These are phyloP conservation scores for Pherbina coryleti DNA, from an alignment of 2,888 invertebrate species.

Conservation along the genomic window DNA sequence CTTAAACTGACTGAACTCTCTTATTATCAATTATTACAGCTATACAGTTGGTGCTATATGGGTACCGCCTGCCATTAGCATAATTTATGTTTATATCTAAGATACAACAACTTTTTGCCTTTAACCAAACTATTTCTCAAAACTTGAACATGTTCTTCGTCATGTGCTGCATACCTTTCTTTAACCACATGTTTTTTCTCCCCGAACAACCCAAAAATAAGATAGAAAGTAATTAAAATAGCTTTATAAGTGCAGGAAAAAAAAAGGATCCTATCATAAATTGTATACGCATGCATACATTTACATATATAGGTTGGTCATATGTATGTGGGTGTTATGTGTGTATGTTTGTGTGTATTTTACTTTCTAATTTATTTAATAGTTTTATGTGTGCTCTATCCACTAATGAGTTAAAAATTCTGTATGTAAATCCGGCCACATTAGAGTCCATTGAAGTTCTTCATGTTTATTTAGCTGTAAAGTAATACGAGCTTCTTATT, in stretches of 20 bases:
- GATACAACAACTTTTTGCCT: background rate
- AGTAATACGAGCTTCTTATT: background rate
- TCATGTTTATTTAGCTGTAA: background rate
- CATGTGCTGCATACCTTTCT: background rate
- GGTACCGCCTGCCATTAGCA: background rate
- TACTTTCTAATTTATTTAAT: background rate
- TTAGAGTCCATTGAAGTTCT: no score
- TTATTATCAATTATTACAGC: background rate
- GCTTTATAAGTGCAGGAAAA: background rate
- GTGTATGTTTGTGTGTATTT: background rate
- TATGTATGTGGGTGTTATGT: background rate
- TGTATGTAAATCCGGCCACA: no score
- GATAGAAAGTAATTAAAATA: background rate
- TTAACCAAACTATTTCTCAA: background rate
- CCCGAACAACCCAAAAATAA: no score
- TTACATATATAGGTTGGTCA: background rate
- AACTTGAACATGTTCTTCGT: background rate
- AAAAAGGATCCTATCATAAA: background rate
- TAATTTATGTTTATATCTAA: conserved; percentile 7
- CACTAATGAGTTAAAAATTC: conserved; percentile 13
- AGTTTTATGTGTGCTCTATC: background rate
- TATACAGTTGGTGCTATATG: background rate
- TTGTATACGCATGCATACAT: background rate
- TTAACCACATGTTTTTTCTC: no score
- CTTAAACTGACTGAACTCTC: background rate